Percentiles rank a stretch among this genome's conserved stretches.
Evolutionary conservation across 1,140 invertebrate species (phyloP).

Genomic region (Anagrus nilaparvatae): DNA sequence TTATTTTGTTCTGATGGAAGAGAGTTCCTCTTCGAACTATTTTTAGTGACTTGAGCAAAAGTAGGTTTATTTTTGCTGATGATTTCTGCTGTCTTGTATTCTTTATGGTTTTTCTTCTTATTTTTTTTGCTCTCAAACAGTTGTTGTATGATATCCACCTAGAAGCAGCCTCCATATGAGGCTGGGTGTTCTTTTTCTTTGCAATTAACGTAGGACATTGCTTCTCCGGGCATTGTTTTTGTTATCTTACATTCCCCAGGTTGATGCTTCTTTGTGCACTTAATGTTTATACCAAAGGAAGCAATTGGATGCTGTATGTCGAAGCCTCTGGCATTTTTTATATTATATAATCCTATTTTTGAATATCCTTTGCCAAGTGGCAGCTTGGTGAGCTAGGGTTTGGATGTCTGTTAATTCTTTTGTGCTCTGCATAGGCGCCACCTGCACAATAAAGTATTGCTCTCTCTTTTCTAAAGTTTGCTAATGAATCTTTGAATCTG

Average conservation of each 20-base stretch:
- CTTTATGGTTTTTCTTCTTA: background rate
- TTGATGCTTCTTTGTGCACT: constrained; percentile 10
- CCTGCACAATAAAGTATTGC: too few species aligned
- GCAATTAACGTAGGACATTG: constrained; percentile 13
- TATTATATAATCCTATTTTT: constrained; percentile 11
- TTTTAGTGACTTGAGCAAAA: background rate
- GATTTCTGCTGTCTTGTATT: background rate
- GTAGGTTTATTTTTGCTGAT: background rate
- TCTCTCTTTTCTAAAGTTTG: too few species aligned
- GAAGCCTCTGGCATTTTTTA: constrained; percentile 16
- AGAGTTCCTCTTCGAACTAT: background rate
- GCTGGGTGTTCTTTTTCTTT: constrained; percentile 12
- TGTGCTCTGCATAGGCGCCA: too few species aligned
- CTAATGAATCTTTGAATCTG: too few species aligned
- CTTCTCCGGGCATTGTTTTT: background rate
- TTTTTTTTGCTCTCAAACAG: constrained; percentile 1
- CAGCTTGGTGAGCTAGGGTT: constrained; percentile 4
- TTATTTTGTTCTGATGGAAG: background rate
- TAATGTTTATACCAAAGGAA: constrained; percentile 5
- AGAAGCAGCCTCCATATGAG: constrained; percentile 16
- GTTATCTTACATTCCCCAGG: constrained; percentile 4
- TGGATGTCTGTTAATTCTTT: constrained; percentile 3
- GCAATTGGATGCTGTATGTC: constrained; percentile 14
- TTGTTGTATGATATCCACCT: too few species aligned
- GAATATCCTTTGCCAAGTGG: constrained; percentile 12